Base-by-base conservation (phyloP, 2,113 vertebrate species). In the Prochilodus magdalenae region DNA sequence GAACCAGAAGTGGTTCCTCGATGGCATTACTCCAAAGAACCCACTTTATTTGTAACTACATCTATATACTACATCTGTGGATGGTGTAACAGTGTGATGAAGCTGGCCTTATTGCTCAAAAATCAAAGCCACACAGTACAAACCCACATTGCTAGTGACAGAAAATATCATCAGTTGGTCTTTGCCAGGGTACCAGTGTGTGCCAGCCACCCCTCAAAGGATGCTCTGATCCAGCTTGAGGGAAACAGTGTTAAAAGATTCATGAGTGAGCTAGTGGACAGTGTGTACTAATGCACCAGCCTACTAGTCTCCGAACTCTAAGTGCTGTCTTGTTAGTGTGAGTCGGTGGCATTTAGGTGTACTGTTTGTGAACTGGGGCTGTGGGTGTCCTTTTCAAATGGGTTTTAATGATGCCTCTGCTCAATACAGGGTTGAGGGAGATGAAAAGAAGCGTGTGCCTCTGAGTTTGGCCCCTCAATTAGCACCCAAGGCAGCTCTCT, bases 391-490 rank as follows among this genome's bases (percentile, higher is more conserved):
- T 85, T 72, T 73, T 44, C 80, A 83, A 84, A 83, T 77, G 83
- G 73, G 51, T 79, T 83, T 87, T 84, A 87, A 88, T 70, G 80
- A 87, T 75, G 55, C 63, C 63, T 81, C 67, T 55, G 40, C 40
- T 76, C 71, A 30, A 77, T 65, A 76, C 60, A 80, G 40, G 40
- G 70, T 60, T 57, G 65, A 75, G 27, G 18, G 29, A 84, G 66
- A 83, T 83, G 75, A 81, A 87, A 87, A 76, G 70, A 80, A 60
- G 62, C 20, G 47, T 69, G 72, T 62, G 22, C n/a, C 51, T 82
- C 71, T 14, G 63, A 79, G 71, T 78, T 70, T 84, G 51, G 40
- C 76, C 44, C 79, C 71, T 82, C 79, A 84, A 84, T 83, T 84
- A 86, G 69, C 77, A 62, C 49, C 75, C 79, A 82, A 77, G 49